Evolutionary conservation across 2,797 vertebrate genomes (phyloP), one percentile per base, ranked within the genome.

Genomic region (Neosalanx taihuensis): DNA sequence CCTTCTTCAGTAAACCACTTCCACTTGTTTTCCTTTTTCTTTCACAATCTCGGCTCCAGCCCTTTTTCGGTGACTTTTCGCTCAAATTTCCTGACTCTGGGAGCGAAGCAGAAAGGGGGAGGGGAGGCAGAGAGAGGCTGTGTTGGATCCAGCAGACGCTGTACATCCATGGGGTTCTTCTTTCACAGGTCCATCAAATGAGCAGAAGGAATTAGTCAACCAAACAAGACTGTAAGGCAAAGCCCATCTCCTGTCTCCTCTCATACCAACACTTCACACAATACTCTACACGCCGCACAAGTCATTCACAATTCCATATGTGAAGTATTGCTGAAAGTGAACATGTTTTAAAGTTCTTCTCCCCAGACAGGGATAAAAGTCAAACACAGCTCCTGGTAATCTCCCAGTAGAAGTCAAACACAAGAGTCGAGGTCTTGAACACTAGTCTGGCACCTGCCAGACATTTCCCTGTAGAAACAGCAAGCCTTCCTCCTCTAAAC

Each of bases 81-180:
- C 82, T 88, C 81, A 83, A 71, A 80, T 88, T 83, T 86, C 73
- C 83, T 76, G 81, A 71, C 75, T 84, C 37, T 6, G 0, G 67
- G 64, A 81, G 80, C 46, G 30, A 72, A 5, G 18, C 58, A 18
- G 30, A 26, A 29, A 6, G 26, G 9, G 72, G 76, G 71, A 79
- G 79, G 76, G 81, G 79, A 81, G 84, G 81, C 76, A 75, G 76
- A 83, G 78, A 83, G 85, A 79, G 84, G 86, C 86, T 83, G 83
- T 80, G 84, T 3, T 7, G 23, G 58, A 12, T 30, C 10, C 58
- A 56, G 51, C 51, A n/a, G 15, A 56, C 15, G 0, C 17, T n/a
- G 4, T 2, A 56, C 15, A 56, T 17, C 6, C 17, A 56, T 56
- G 18, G 41, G 3, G 9, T 12, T 46, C 51, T 17, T 56, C 18